Evolutionary conservation across 2,797 vertebrate species (phyloP).

Genomic region (Galagoides demidoff): DNA sequence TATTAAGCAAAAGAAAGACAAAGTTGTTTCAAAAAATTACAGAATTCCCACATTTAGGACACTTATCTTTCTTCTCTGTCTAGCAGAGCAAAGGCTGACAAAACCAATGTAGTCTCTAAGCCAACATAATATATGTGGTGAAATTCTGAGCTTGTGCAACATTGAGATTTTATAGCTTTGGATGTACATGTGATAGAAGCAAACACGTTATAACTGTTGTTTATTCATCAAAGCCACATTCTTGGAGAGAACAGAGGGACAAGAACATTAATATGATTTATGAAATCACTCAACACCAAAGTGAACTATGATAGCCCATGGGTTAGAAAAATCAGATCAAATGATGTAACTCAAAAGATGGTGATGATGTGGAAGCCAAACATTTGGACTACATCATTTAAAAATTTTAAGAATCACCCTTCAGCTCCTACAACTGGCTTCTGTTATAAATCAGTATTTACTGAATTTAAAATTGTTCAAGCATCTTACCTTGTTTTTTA

Average conservation of each 20-base stretch:
- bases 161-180: constrained; percentile 66
- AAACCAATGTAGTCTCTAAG: background rate
- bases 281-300: constrained; percentile 72
- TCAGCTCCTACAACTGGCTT: constrained; percentile 33
- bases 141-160: constrained; percentile 62
- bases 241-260: constrained; percentile 72
- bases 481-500: constrained; percentile 1
- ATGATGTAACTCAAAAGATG: constrained; percentile 63
- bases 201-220: constrained; percentile 60
- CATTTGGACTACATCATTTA: constrained; percentile 50
- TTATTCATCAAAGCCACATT: constrained; percentile 78
- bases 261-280: constrained; percentile 72
- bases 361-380: constrained; percentile 56
- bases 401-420: constrained; percentile 54
- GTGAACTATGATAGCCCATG: constrained; percentile 63
- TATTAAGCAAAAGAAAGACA: background rate
- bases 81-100: constrained; percentile 34
- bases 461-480: constrained; percentile 31
- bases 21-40: background rate
- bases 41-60: background rate
- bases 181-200: constrained; percentile 69
- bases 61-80: constrained; percentile 1
- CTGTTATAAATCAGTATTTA: background rate
- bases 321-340: constrained; percentile 66
- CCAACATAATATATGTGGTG: constrained; percentile 45